Evolutionary conservation across 2,888 invertebrate species (phyloP).

Genomic region (Ctena decussata): DNA sequence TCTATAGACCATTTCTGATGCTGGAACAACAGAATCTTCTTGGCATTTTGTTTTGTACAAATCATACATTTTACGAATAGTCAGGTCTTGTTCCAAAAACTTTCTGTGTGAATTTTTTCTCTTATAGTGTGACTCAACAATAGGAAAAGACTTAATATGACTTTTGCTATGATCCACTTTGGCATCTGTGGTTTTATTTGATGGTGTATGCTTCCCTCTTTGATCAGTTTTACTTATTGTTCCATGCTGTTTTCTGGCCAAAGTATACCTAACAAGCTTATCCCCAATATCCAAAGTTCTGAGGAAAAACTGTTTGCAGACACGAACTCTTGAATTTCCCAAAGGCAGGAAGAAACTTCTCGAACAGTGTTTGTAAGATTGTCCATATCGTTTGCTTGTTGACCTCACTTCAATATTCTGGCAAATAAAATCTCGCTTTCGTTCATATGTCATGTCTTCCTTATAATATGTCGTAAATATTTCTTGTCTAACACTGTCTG

Average conservation of each 20-base stretch:
- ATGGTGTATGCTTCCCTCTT: slow-evolving; percentile 34
- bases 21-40: slow-evolving; percentile 15
- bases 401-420: slow-evolving; percentile 2
- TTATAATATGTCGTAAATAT: slow-evolving; percentile 10
- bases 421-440: slow-evolving; percentile 19
- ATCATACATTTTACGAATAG: no score
- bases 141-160: no score
- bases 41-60: slow-evolving; percentile 30
- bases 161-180: no score
- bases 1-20: slow-evolving; percentile 48
- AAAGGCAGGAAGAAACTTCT: slow-evolving; percentile 32
- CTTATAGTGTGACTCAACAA: no score
- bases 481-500: neutral
- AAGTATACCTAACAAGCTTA: neutral
- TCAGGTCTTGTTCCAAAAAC: no score
- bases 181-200: neutral
- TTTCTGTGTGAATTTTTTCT: no score
- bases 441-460: neutral
- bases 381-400: neutral
- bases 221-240: neutral
- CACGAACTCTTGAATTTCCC: slow-evolving; percentile 14
- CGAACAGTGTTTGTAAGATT: neutral
- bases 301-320: neutral
- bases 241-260: neutral
- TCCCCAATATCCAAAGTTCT: neutral